Conservation (phyloP, 1,140 invertebrate species). For the Bombus breviceps region DNA sequence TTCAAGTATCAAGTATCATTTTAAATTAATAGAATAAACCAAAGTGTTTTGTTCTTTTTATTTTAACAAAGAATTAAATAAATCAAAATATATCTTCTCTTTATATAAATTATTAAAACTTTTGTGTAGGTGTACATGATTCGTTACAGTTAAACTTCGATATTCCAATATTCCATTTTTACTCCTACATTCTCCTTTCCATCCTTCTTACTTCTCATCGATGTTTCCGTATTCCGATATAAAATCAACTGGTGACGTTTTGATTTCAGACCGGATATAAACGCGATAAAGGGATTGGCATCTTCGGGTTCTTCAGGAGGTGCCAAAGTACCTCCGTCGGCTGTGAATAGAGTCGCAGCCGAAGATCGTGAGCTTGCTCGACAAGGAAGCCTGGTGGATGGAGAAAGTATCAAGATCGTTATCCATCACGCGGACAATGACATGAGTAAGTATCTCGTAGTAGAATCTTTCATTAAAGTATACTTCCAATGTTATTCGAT, state of each 20-base stretch:
- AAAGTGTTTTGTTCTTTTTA: no score
- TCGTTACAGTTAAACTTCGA: no score
- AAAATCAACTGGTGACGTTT: constrained; percentile 1
- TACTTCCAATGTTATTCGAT: background rate
- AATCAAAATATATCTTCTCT: no score
- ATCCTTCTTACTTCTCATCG: background rate
- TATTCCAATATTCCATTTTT: no score
- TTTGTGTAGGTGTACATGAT: no score
- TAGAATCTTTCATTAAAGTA: constrained; percentile 10
- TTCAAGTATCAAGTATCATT: no score
- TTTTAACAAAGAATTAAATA: no score
- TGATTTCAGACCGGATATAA: constrained; percentile 87
- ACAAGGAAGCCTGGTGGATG: constrained; percentile 92
- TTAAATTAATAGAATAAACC: no score
- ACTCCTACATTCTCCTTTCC: background rate
- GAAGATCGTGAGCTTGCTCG: constrained; percentile 85
- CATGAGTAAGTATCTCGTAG: constrained; percentile 74
- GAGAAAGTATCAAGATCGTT: constrained; percentile 95
- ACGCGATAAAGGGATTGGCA: constrained; percentile 84
- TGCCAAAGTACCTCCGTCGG: constrained; percentile 81
- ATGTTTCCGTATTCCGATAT: background rate
- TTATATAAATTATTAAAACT: no score
- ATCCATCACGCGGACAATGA: constrained; percentile 94
- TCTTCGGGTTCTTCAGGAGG: constrained; percentile 78
- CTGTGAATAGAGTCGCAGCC: constrained; percentile 83